Conservation (phyloP, 2,113 vertebrate species). For the Pelusios castaneus region DNA sequence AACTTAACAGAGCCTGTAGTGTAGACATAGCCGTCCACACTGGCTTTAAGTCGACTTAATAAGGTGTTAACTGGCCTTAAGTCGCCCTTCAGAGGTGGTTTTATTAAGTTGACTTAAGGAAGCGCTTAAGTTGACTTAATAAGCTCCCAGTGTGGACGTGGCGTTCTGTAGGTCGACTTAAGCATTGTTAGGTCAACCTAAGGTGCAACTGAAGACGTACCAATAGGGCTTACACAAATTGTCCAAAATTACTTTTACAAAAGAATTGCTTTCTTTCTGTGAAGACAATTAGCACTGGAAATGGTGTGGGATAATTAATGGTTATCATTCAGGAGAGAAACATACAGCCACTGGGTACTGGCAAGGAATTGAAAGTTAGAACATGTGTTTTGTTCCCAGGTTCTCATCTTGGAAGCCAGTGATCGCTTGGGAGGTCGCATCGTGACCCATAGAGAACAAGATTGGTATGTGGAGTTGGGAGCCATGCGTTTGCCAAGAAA, state of each 20-base stretch:
- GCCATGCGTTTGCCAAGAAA: neutral
- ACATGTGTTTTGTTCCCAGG: neutral
- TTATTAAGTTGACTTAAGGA: too few relatives aligned
- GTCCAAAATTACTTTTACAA: neutral
- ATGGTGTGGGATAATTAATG: neutral
- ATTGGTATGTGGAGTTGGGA: neutral
- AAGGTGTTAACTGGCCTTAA: too few relatives aligned
- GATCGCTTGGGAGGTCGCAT: neutral
- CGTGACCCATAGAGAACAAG: neutral
- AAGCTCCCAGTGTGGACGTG: too few relatives aligned
- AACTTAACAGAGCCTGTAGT: too few relatives aligned
- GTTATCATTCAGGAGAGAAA: neutral
- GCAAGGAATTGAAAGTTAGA: neutral
- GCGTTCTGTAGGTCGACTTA: too few relatives aligned
- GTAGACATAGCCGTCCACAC: too few relatives aligned
- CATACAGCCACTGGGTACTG: neutral
- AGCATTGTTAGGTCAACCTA: too few relatives aligned
- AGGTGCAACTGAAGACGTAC: too few relatives aligned
- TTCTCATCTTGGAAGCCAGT: neutral
- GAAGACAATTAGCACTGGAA: neutral
- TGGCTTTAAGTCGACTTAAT: too few relatives aligned
- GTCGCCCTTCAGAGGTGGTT: too few relatives aligned
- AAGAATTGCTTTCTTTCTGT: neutral
- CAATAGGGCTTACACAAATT: neutral
- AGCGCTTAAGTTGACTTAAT: too few relatives aligned